Evolutionary conservation across 1,140 invertebrate genomes (phyloP).

Genomic region (Dendroctonus valens): DNA sequence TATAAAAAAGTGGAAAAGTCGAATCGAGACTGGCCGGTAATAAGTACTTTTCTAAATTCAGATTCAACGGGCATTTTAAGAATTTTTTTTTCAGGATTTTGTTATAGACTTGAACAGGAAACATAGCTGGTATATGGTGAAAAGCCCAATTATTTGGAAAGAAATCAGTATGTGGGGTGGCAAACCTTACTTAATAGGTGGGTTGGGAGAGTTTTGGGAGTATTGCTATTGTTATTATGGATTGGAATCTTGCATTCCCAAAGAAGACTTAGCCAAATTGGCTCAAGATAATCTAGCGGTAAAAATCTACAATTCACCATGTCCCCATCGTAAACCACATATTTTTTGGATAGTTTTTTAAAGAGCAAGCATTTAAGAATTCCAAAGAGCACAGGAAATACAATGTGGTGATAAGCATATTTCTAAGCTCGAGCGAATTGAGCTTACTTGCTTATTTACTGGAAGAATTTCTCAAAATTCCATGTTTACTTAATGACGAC

Average conservation of each 20-base stretch:
- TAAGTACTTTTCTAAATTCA: constrained; percentile 5
- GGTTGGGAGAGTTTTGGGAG: constrained; percentile 55
- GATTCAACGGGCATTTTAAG: neutral
- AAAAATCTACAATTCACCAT: neutral
- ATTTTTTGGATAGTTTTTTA: constrained; percentile 10
- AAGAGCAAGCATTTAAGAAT: constrained; percentile 9
- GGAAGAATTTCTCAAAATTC: constrained; percentile 12
- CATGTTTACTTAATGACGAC: constrained; percentile 4
- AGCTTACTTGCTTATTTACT: neutral
- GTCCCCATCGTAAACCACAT: neutral
- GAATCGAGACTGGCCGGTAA: constrained; percentile 36
- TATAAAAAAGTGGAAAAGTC: constrained; percentile 34
- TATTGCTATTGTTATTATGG: constrained; percentile 58
- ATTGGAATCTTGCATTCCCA: constrained; percentile 51
- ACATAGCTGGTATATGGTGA: constrained; percentile 54
- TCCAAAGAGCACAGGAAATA: constrained; percentile 1
- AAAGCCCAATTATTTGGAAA: constrained; percentile 55
- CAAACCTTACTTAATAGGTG: constrained; percentile 55
- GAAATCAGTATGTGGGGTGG: constrained; percentile 53
- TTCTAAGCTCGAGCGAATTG: neutral
- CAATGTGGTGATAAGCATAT: constrained; percentile 12
- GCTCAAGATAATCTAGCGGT: constrained; percentile 26
- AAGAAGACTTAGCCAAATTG: constrained; percentile 51
- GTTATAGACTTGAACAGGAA: constrained; percentile 51
- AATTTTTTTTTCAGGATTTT: constrained; percentile 47